These are phyloP conservation scores for Elgaria multicarinata DNA, from an alignment of 2,113 vertebrate species.

Conservation along the genomic window DNA sequence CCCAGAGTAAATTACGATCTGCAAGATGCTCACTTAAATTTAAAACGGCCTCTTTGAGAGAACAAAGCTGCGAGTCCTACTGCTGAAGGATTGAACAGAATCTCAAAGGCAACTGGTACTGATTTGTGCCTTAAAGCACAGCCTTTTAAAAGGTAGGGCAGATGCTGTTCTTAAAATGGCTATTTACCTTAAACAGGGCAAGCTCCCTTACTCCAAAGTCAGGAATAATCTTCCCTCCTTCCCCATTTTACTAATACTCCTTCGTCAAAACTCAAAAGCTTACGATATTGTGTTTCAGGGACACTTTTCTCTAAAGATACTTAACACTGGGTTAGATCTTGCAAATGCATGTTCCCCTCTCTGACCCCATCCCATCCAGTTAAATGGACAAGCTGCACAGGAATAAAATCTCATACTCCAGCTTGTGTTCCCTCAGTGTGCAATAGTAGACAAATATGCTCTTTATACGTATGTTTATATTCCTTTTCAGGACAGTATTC, in stretches of 20 bases:
- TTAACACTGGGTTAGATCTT: background rate
- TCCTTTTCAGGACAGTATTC: background rate
- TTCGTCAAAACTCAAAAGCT: background rate
- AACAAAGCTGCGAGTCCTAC: background rate
- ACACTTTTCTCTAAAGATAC: background rate
- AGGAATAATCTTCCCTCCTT: background rate
- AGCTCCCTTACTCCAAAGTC: background rate
- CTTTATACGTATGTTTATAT: background rate
- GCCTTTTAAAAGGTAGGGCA: background rate
- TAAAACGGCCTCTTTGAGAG: background rate
- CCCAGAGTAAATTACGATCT: background rate
- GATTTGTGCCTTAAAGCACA: background rate
- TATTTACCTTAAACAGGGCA: background rate
- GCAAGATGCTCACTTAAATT: background rate
- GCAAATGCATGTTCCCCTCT: background rate
- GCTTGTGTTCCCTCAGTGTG: background rate
- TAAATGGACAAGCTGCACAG: background rate
- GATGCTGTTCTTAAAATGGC: background rate
- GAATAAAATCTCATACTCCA: background rate
- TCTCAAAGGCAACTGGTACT: background rate
- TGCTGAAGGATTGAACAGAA: background rate
- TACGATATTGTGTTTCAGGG: background rate
- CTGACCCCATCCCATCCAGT: background rate
- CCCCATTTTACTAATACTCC: background rate
- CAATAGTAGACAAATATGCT: background rate